Evolutionary conservation across 1,140 invertebrate species (phyloP), one percentile per base, ranked within the genome.

Genomic region (Drosophila serrata): DNA sequence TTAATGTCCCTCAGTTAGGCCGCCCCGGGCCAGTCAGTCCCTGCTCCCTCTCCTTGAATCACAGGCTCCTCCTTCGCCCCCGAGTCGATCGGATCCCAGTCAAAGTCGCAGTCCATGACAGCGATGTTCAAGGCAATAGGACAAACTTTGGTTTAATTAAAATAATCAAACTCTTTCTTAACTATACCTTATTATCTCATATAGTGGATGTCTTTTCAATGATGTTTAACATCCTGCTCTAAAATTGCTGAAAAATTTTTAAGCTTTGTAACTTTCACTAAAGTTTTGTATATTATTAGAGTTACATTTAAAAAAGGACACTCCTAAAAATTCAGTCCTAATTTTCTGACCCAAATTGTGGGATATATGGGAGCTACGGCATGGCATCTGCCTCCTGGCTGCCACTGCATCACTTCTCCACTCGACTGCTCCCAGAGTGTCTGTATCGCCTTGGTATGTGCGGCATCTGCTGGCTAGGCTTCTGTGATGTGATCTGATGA

Each of bases 401-500:
- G 12, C 46, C 40, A 17, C 62, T 74, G 45, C 63, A 42, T 59
- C 33, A 51, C 60, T 35, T 51, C 62, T 45, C 60, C 65, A 69
- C 61, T 69, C 57, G 31, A 62, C 58, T 68, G 79, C 79, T 74
- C 82, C 82, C 84, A 84, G 80, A 80, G 84, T 87, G 84, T 87
- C 84, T 88, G 84, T 88, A 84, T 82, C 84, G 65, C 79, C 84
- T 87, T 87, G 84, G 84, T 87, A 87, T 87, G 84, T 87, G 84
- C 84, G 84, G 84, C 84, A 87, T 87, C 84, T 87, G 84, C 80
- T 88, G 79, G 69, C 80, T 88, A 74, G 84, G 84, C 70, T 88
- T 79, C 84, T 87, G 81, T 84, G 81, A 84, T 84, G 81, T 84
- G 84, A 88, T 87, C 85, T 82, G 75, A 59, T 77, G 75, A 77